Percentiles rank a stretch among this genome's conserved stretches.
These are phyloP conservation scores for Sphyrna mokarran DNA, from an alignment of 2,113 vertebrate species.

Conservation along the genomic window DNA sequence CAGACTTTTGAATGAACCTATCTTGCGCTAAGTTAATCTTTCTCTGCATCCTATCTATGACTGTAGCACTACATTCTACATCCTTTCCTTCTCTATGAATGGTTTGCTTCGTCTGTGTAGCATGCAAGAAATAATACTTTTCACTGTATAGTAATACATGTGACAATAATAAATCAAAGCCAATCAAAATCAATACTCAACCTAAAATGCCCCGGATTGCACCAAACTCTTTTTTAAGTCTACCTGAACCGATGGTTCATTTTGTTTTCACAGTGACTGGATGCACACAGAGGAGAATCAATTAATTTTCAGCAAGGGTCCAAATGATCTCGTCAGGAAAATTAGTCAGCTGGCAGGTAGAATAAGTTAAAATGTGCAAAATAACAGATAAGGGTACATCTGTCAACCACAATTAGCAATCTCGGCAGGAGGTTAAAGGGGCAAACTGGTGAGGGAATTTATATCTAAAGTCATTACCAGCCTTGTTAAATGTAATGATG, in stretches of 20 bases:
- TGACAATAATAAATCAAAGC: no score
- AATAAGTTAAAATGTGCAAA: neutral
- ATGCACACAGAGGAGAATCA: neutral
- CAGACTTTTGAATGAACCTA: no score
- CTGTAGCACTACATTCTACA: no score
- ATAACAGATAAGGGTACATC: constrained; percentile 1
- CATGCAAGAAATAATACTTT: no score
- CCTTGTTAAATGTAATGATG: neutral
- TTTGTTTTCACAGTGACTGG: neutral
- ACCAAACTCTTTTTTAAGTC: neutral
- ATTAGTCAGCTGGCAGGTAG: neutral
- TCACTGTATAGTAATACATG: no score
- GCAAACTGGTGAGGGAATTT: neutral
- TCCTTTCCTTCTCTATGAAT: no score
- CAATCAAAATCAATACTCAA: no score
- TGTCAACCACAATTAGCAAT: neutral
- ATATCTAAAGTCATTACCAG: neutral
- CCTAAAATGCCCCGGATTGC: neutral
- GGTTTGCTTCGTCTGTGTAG: no score
- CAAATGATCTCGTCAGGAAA: neutral
- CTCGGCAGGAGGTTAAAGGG: neutral
- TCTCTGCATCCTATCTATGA: no score
- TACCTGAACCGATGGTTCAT: neutral
- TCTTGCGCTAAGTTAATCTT: no score
- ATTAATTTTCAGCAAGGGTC: constrained; percentile 9